These are phyloP conservation scores for Trichomalopsis sarcophagae DNA, from an alignment of 1,140 invertebrate species.

Conservation along the genomic window DNA sequence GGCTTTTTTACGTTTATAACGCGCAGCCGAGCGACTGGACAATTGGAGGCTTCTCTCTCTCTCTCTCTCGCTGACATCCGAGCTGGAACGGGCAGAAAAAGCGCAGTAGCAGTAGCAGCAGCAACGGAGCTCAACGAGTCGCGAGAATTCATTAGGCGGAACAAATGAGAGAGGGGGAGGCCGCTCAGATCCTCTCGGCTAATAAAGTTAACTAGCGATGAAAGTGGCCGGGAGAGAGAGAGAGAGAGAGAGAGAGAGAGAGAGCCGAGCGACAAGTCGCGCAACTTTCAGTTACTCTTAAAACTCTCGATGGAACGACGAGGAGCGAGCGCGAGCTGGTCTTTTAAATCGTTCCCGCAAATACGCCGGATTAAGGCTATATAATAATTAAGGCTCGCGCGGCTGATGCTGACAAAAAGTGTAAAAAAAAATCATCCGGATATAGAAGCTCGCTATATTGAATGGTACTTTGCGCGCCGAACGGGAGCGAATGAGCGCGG, in stretches of 20 bases:
- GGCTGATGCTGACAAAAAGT: not conserved
- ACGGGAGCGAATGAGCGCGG: not conserved
- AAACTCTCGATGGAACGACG: not conserved
- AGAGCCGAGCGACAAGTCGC: not conserved
- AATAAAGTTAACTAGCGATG: slow-evolving; percentile 47
- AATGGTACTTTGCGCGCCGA: not conserved
- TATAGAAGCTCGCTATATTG: no score
- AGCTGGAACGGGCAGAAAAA: not conserved
- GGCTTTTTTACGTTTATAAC: no score
- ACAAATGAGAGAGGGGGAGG: slow-evolving; percentile 19
- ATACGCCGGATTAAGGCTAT: slow-evolving; percentile 15
- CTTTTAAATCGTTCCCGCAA: slow-evolving; percentile 22
- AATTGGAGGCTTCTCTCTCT: not conserved
- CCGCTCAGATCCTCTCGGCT: not conserved
- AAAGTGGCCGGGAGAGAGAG: not conserved
- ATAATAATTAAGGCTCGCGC: slow-evolving; percentile 15
- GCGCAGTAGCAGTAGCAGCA: not conserved
- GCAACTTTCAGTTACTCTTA: slow-evolving; percentile 45
- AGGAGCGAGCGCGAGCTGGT: not conserved
- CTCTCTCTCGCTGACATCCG: slow-evolving; percentile 11
- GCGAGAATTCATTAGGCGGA: slow-evolving; percentile 46
- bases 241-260: no score
- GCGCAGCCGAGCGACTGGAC: not conserved
- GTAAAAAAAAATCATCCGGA: not conserved
- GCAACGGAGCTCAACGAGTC: slow-evolving; percentile 31